phyloP scores from a whole-genome alignment of 2,113 vertebrate genomes.

The Prietella phreatophila region DNA sequence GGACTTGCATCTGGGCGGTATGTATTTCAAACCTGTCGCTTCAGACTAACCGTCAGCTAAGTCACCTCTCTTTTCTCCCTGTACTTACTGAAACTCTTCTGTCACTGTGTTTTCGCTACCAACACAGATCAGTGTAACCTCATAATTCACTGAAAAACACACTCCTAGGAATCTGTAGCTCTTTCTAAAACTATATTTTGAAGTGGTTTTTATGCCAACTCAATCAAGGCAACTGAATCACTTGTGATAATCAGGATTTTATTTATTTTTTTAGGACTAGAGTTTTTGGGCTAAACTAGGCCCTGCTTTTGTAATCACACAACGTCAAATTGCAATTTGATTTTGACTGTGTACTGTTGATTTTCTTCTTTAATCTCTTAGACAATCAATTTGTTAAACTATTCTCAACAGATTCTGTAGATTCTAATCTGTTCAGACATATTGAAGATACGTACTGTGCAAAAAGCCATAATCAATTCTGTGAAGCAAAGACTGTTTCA shows the following conservation, averaged over 20 bases:
- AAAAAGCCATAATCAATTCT: background rate
- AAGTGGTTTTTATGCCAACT: background rate
- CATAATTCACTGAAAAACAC: background rate
- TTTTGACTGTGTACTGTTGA: background rate
- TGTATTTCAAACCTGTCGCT: conserved; percentile 92
- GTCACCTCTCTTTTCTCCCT: conserved; percentile 63
- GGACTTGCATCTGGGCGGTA: conserved; percentile 99
- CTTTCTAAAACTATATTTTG: background rate
- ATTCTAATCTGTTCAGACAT: background rate
- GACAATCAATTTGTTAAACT: background rate
- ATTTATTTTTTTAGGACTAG: background rate
- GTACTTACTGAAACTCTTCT: conserved; percentile 37
- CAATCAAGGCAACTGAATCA: background rate
- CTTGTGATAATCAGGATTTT: background rate
- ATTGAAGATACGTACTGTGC: background rate
- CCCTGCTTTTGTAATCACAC: background rate
- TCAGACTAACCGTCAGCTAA: conserved; percentile 83
- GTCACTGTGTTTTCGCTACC: conserved; percentile 34
- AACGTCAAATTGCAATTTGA: background rate
- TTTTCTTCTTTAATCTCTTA: background rate
- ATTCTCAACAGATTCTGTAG: background rate
- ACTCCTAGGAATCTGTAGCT: background rate
- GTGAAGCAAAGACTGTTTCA: background rate
- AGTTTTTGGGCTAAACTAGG: background rate
- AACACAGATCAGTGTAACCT: conserved; percentile 71